phyloP scores from a whole-genome alignment of 2,888 invertebrate species.

The Cryptus viduatorius region DNA sequence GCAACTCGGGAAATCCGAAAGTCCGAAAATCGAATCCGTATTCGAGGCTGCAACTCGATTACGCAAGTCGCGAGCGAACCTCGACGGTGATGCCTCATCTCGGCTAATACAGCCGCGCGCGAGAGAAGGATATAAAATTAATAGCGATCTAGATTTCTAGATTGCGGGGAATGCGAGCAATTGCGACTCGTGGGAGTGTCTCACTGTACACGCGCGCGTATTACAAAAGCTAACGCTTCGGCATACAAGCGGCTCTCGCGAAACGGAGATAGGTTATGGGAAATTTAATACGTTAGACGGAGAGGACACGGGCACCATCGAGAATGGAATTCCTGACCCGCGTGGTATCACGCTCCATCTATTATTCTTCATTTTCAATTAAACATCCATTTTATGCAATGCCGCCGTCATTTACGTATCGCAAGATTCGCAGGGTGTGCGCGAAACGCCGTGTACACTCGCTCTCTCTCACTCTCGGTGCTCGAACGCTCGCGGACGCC shows the following conservation, averaged over 20 bases:
- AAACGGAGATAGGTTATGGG: slow-evolving; percentile 78
- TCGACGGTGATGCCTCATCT: slow-evolving; percentile 19
- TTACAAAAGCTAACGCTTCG: slow-evolving; percentile 39
- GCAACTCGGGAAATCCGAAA: too few species aligned
- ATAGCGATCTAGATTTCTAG: slow-evolving; percentile 84
- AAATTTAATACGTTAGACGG: slow-evolving; percentile 82
- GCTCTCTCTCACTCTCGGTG: slow-evolving; percentile 68
- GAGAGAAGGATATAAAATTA: slow-evolving; percentile 83
- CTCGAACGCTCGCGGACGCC: slow-evolving; percentile 31
- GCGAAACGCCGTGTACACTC: slow-evolving; percentile 63
- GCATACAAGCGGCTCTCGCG: slow-evolving; percentile 65
- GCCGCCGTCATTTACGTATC: slow-evolving; percentile 79
- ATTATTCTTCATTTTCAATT: slow-evolving; percentile 84
- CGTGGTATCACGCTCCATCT: slow-evolving; percentile 80
- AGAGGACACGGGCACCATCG: slow-evolving; percentile 71
- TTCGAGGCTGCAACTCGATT: slow-evolving; percentile 43
- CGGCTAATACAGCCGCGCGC: slow-evolving; percentile 30
- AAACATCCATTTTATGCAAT: slow-evolving; percentile 84
- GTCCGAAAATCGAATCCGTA: background rate
- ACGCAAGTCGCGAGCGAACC: slow-evolving; percentile 44
- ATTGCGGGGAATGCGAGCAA: slow-evolving; percentile 84
- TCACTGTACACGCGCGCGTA: slow-evolving; percentile 32
- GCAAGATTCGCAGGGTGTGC: slow-evolving; percentile 75
- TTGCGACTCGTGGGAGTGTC: slow-evolving; percentile 83
- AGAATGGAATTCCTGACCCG: slow-evolving; percentile 81